Conservation (phyloP, 2,797 vertebrate species). For the Graptemys geographica region DNA sequence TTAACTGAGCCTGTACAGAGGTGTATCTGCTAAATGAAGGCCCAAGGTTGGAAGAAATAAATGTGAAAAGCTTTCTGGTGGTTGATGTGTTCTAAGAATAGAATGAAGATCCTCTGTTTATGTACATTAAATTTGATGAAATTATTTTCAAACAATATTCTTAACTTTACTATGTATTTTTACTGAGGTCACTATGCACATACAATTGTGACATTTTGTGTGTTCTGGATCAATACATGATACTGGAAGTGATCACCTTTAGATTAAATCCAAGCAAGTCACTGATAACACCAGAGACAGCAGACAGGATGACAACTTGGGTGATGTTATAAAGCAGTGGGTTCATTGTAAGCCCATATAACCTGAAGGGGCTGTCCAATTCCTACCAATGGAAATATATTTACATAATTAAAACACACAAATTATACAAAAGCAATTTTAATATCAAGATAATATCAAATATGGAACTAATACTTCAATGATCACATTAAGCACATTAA, state of each 20-base stretch:
- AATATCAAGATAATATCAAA: background rate
- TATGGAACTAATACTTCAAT: background rate
- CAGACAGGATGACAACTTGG: constrained; percentile 98
- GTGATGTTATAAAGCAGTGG: constrained; percentile 99
- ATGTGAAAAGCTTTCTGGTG: background rate
- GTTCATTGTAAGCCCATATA: constrained; percentile 98
- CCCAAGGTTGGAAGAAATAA: background rate
- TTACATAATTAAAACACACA: background rate
- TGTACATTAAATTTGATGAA: background rate
- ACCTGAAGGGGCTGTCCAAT: constrained; percentile 93
- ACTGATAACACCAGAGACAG: constrained; percentile 98
- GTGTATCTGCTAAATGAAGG: background rate
- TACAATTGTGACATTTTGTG: background rate
- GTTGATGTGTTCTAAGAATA: background rate
- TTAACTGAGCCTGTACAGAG: background rate
- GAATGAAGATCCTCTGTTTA: background rate
- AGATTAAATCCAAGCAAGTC: constrained; percentile 98
- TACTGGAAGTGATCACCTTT: constrained; percentile 84
- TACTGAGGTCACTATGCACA: background rate
- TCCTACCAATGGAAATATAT: constrained; percentile 83
- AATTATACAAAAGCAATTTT: background rate
- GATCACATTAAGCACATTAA: background rate
- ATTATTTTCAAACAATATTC: background rate
- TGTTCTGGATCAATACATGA: background rate
- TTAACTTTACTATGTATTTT: background rate